These are phyloP conservation scores for Netelia inedita DNA, from an alignment of 2,888 invertebrate species.

Conservation along the genomic window DNA sequence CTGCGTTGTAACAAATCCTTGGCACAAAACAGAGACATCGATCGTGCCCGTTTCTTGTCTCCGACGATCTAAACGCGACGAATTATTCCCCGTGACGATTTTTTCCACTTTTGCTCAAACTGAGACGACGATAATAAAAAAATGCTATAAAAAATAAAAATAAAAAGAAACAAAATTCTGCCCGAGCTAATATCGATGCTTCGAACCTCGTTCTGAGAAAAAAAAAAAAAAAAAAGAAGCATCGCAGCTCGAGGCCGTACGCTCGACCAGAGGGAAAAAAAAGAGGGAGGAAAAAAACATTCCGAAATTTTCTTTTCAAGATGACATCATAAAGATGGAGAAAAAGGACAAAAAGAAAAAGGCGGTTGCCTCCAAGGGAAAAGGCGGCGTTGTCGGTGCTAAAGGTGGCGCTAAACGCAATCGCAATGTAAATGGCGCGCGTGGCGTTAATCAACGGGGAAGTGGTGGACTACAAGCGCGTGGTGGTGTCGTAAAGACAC, in stretches of 20 bases:
- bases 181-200: slow-evolving; percentile 1
- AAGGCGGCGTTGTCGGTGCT: slow-evolving; percentile 65
- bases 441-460: slow-evolving; percentile 50
- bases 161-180: neutral
- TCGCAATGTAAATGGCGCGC: slow-evolving; percentile 67
- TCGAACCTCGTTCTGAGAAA: neutral
- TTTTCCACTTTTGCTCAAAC: neutral
- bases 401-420: slow-evolving; percentile 69
- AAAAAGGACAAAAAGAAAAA: slow-evolving; percentile 84
- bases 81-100: neutral
- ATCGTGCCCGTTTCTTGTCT: neutral
- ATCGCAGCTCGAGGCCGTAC: slow-evolving; percentile 59
- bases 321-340: slow-evolving; percentile 85
- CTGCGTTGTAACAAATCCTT: neutral
- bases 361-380: slow-evolving; percentile 75
- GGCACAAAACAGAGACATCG: neutral
- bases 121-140: slow-evolving; percentile 23
- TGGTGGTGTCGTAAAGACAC: slow-evolving; percentile 58
- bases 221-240: slow-evolving; percentile 62
- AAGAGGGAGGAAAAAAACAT: slow-evolving; percentile 53
- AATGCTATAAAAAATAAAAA: neutral
- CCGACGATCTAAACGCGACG: neutral
- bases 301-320: slow-evolving; percentile 82
- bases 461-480: slow-evolving; percentile 45
- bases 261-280: slow-evolving; percentile 76